Conservation (phyloP, 2,888 invertebrate species). For the Shargacucullia verbasci region DNA sequence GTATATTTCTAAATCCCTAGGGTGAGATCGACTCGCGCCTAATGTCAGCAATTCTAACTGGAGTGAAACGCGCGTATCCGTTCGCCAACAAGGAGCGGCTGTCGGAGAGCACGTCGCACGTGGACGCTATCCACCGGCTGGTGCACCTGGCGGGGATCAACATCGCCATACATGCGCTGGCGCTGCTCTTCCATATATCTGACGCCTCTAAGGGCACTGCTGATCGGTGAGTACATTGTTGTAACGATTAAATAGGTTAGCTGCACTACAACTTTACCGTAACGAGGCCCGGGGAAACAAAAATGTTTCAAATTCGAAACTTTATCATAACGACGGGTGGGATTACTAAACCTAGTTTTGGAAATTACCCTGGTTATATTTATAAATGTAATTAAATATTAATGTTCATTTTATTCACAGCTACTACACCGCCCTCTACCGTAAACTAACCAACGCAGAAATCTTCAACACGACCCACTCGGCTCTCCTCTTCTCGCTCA, state of each 20-base stretch:
- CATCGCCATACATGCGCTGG: conserved; percentile 86
- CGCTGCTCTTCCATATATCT: conserved; percentile 86
- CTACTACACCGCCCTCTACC: conserved; percentile 96
- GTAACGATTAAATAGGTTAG: background rate
- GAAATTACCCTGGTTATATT: no score
- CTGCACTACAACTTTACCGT: background rate
- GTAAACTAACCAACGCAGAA: conserved; percentile 94
- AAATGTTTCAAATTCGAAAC: no score
- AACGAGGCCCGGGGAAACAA: no score
- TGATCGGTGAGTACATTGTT: conserved; percentile 85
- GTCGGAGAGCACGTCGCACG: conserved; percentile 88
- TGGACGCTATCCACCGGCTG: conserved; percentile 93
- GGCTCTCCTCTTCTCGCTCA: conserved; percentile 95
- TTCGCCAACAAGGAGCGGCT: conserved; percentile 91
- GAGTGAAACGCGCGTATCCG: conserved; percentile 95
- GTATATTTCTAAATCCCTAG: conserved; percentile 59
- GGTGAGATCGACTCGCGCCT: conserved; percentile 94
- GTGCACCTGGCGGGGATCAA: conserved; percentile 92
- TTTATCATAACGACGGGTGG: no score
- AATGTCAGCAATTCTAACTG: conserved; percentile 93
- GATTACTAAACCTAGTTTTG: no score
- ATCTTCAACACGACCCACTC: conserved; percentile 91
- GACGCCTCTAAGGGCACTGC: conserved; percentile 83
- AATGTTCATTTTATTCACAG: conserved; percentile 73
- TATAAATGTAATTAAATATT: no score